These are phyloP conservation scores for Steatocranus sp. DNA, from an alignment of 2,797 vertebrate genomes.

Conservation along the genomic window DNA sequence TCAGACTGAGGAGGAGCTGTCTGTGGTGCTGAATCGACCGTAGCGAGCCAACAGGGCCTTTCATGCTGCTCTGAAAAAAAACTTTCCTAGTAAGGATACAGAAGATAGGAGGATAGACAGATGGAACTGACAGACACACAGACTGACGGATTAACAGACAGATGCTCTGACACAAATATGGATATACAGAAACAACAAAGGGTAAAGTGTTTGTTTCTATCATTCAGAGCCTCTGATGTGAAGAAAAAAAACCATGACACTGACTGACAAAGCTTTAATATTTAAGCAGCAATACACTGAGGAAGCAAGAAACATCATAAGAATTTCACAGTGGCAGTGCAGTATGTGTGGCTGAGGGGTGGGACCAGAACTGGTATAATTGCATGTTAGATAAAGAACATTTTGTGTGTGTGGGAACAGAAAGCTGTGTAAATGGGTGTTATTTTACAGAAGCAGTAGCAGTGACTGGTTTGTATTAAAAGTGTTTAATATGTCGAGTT, in stretches of 20 bases:
- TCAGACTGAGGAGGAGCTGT: constrained; percentile 43
- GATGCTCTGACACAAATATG: background rate
- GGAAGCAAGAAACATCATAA: background rate
- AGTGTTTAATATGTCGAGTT: background rate
- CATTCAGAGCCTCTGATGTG: background rate
- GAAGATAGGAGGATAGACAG: background rate
- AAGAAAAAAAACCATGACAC: background rate
- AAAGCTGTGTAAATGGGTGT: background rate
- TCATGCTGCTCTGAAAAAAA: constrained; percentile 1
- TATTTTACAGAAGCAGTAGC: background rate
- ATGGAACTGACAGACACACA: background rate
- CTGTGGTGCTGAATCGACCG: constrained; percentile 57
- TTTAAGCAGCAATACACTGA: background rate
- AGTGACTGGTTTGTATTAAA: background rate
- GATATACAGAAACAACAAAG: background rate
- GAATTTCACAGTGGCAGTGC: background rate
- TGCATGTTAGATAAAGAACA: background rate
- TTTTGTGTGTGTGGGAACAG: background rate
- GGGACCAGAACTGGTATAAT: background rate
- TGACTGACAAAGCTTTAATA: background rate
- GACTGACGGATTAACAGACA: background rate
- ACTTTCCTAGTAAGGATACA: background rate
- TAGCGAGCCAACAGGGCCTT: background rate
- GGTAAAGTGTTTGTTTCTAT: background rate
- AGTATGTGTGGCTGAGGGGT: background rate